Evolutionary conservation across 2,797 vertebrate genomes (phyloP), one percentile per base, ranked within the genome.

Genomic region (Falco berigora): DNA sequence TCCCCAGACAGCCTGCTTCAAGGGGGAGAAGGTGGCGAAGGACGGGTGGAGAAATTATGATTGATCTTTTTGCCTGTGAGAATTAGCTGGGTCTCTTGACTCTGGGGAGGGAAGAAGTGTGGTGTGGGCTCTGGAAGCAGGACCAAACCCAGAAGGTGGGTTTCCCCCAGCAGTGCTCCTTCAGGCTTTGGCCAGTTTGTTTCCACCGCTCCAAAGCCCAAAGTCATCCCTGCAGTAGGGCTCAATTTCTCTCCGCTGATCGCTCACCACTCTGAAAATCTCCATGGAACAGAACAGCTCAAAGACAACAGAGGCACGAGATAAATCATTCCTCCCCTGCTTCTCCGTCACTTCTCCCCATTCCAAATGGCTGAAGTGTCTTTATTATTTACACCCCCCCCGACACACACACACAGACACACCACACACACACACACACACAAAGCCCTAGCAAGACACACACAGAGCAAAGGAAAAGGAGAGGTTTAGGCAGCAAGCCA

Each of bases 261-360:
- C 0, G 3, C 67, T 92, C 69, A 9, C 58, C 67, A 88, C 59
- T 90, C 55, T 27, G 56, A 95, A 96, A 94, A 85, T 68, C 95
- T 74, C 64, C 32, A 5, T 3, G 30, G 85, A 92, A 95, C 21
- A 94, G 61, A 97, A 94, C 96, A 47, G 84, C 97, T 98, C 96
- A 59, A 94, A 96, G 97, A 96, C 91, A 95, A 32, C 94, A 94
- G 97, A 97, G 95, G 96, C 97, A 98, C 90, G 96, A 97, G 98
- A 98, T 98, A 98, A 98, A 98, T 98, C 96, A 98, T 98, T 96
- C 36, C 62, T 78, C 24, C 25, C 12, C 23, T 0, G 1, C 55
- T 61, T 52, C 56, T 67, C 22, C 21, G 6, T 12, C 3, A 44
- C 6, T 96, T 95, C 88, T 91, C 90, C 95, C 86, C 94, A 87